Conservation (phyloP, 2,888 invertebrate genomes). For the Macrosoma leucophasiata region DNA sequence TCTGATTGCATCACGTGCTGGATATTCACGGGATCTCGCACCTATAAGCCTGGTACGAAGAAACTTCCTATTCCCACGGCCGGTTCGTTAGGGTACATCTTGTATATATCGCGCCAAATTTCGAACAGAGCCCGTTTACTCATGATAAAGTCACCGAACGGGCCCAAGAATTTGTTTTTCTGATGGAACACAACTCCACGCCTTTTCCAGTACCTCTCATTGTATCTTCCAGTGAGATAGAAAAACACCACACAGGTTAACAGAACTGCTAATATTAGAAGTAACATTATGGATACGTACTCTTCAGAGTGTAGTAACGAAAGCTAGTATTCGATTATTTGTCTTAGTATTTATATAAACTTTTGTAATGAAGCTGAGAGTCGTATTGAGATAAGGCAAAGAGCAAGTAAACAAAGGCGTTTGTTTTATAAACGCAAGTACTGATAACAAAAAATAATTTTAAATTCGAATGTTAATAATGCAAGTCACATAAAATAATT, state of each 20-base stretch:
- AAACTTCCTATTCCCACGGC: conserved; percentile 36
- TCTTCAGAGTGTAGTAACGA: background rate
- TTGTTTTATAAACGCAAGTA: too few species aligned
- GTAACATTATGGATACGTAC: conserved; percentile 6
- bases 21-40: conserved; percentile 23
- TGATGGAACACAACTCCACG: conserved; percentile 37
- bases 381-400: too few species aligned
- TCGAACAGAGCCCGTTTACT: conserved; percentile 35
- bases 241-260: conserved; percentile 20
- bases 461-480: too few species aligned
- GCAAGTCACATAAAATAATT: too few species aligned
- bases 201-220: conserved; percentile 42
- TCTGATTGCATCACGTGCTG: conserved; percentile 25
- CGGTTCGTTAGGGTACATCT: conserved; percentile 36
- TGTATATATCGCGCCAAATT: conserved; percentile 35
- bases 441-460: too few species aligned
- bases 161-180: conserved; percentile 34
- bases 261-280: conserved; percentile 30
- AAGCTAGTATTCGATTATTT: too few species aligned
- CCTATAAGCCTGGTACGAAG: conserved; percentile 23
- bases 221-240: conserved; percentile 33
- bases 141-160: conserved; percentile 35
- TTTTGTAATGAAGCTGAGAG: too few species aligned
- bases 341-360: too few species aligned
- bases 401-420: too few species aligned